Conservation (phyloP, 1,140 invertebrate genomes). For the Drosophila trapezifrons region DNA sequence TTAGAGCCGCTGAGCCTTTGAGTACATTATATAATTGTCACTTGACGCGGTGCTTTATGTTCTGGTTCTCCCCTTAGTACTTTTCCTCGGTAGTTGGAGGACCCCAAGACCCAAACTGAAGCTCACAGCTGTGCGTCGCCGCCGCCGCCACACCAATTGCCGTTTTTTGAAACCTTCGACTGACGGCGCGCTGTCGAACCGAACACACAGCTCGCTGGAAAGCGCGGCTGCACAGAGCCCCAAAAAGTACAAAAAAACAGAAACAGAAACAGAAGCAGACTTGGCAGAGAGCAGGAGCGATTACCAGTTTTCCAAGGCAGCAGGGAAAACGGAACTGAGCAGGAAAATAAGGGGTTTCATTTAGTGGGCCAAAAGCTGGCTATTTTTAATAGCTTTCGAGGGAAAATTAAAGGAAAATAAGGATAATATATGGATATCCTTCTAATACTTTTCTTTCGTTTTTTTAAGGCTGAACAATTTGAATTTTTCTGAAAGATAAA, state of each 20-base stretch:
- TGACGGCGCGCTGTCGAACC: conserved; percentile 39
- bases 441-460: neutral
- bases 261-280: conserved; percentile 25
- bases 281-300: conserved; percentile 6
- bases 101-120: conserved; percentile 9
- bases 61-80: neutral
- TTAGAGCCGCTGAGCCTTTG: too few relatives aligned
- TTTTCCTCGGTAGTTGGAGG: neutral
- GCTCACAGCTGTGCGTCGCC: conserved; percentile 40
- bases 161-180: conserved; percentile 49
- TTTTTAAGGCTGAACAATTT: accelerated
- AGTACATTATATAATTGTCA: conserved; percentile 54
- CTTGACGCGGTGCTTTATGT: conserved; percentile 12
- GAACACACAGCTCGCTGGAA: conserved; percentile 27
- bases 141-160: conserved; percentile 38
- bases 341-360: conserved; percentile 41
- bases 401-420: neutral
- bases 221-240: conserved; percentile 43
- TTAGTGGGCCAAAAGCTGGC: too few relatives aligned
- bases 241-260: conserved; percentile 12
- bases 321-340: conserved; percentile 16
- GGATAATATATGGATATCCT: neutral
- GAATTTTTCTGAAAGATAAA: too few relatives aligned
- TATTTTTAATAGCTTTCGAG: too few relatives aligned
- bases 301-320: conserved; percentile 35